Percentiles rank a stretch among this genome's conserved stretches.
phyloP scores from a whole-genome alignment of 1,140 invertebrate species.

The Stratiolaelaps scimitus region DNA sequence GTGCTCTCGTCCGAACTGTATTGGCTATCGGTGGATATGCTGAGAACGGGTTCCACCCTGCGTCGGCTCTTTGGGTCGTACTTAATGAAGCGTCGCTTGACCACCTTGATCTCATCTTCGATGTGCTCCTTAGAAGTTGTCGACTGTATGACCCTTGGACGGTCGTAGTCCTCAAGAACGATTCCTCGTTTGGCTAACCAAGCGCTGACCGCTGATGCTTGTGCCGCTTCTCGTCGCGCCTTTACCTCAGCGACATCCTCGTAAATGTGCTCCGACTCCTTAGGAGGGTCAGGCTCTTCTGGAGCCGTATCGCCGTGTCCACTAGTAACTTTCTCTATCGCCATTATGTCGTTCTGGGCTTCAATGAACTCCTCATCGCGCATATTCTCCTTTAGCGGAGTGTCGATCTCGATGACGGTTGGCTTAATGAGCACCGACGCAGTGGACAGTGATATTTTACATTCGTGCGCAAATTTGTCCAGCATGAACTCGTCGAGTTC shows the following conservation, averaged over 20 bases:
- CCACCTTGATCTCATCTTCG: conserved; percentile 23
- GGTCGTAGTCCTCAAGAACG: conserved; percentile 20
- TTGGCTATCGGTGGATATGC: conserved; percentile 14
- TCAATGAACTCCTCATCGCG: conserved; percentile 22
- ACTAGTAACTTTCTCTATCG: background rate
- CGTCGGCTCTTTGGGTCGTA: conserved; percentile 20
- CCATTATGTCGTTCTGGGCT: conserved; percentile 5
- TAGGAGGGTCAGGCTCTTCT: background rate
- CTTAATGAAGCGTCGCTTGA: conserved; percentile 18
- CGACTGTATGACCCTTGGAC: background rate
- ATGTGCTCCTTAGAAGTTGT: background rate
- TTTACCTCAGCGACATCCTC: conserved; percentile 8
- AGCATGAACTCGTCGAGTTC: conserved; percentile 18
- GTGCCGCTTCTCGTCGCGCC: no score
- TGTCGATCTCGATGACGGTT: conserved; percentile 16
- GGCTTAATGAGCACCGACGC: conserved; percentile 10
- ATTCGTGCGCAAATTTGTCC: conserved; percentile 26
- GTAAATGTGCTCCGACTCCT: conserved; percentile 9
- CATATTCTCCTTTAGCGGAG: conserved; percentile 21
- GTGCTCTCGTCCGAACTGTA: conserved; percentile 27
- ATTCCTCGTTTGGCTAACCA: conserved; percentile 22
- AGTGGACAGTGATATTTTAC: conserved; percentile 22
- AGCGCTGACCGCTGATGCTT: background rate
- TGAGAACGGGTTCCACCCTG: background rate
- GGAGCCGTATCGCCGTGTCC: no score